Evolutionary conservation across 2,888 invertebrate species (phyloP), one percentile per base, ranked within the genome.

Genomic region (Cyclophora albipunctata): DNA sequence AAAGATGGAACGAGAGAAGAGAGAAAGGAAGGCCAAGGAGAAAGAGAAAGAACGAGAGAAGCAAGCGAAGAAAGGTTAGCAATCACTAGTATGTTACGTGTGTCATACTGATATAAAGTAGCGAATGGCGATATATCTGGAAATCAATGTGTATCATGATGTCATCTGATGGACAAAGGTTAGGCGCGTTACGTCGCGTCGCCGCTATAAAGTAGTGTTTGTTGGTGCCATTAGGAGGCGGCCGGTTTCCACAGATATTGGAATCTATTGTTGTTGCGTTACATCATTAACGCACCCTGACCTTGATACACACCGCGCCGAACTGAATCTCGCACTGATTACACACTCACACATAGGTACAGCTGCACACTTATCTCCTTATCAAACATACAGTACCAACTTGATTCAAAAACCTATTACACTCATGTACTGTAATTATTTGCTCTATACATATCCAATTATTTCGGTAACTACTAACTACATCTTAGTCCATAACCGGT

Each of bases 31-130:
- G 69, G 85, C 86, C 48, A 74, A 82, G 52, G 90, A 90, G 62
- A 90, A 88, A 75, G 88, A 88, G 62, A 86, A 81, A 67, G 86
- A 90, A 69, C 76, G 80, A 33, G 85, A 88, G 54, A 85, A 84
- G 62, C 84, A 81, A 53, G 65, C 79, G 3, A 86, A 84, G 65
- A 85, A 75, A 86, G 88, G 88, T 88, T 58, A 67, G 77, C 54
- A 42, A 7, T 44, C 4, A 34, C 20, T 20, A 20, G 20, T 20
- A 20, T 20, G 20, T 20, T 20, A 20, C 20, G 20, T 20, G 20
- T 20, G 20, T n/a, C n/a, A 20, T 20, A 20, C 20, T 20, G 20
- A 20, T 20, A 20, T 20, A 2, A 20, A 20, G 20, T 20, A 20
- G 20, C 20, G 20, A 20, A 20, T 20, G 20, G 20, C 20, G 20